These are phyloP conservation scores for Myotis davidii DNA, from an alignment of 2,113 vertebrate genomes.

Conservation along the genomic window DNA sequence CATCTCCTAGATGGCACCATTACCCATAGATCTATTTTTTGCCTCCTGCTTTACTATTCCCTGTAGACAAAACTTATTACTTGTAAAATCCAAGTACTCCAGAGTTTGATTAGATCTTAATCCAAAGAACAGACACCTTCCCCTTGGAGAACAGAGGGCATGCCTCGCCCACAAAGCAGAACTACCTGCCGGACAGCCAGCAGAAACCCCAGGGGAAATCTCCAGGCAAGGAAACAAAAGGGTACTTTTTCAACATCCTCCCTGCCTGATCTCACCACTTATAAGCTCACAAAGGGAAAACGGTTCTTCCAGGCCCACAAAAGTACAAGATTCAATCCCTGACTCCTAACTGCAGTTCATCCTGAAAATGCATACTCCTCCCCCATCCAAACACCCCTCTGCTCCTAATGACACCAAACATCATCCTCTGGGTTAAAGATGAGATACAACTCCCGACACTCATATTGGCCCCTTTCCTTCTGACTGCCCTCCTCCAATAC, in stretches of 20 bases:
- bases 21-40: not conserved
- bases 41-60: not conserved
- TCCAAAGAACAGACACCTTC: not conserved
- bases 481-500: not conserved
- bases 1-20: not conserved
- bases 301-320: too few relatives aligned
- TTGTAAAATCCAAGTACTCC: not conserved
- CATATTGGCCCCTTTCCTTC: not conserved
- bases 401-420: not conserved
- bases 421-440: not conserved
- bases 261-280: not conserved
- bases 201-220: not conserved
- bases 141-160: not conserved
- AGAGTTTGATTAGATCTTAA: not conserved
- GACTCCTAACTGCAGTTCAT: not conserved
- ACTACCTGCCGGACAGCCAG: not conserved
- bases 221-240: not conserved
- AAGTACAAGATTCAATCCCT: not conserved
- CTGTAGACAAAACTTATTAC: not conserved
- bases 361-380: not conserved
- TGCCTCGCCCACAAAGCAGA: not conserved
- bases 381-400: not conserved
- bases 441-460: not conserved
- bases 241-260: not conserved
- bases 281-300: not conserved